Evolutionary conservation across 2,888 invertebrate genomes (phyloP).

Genomic region (Liodrosophila aerea): DNA sequence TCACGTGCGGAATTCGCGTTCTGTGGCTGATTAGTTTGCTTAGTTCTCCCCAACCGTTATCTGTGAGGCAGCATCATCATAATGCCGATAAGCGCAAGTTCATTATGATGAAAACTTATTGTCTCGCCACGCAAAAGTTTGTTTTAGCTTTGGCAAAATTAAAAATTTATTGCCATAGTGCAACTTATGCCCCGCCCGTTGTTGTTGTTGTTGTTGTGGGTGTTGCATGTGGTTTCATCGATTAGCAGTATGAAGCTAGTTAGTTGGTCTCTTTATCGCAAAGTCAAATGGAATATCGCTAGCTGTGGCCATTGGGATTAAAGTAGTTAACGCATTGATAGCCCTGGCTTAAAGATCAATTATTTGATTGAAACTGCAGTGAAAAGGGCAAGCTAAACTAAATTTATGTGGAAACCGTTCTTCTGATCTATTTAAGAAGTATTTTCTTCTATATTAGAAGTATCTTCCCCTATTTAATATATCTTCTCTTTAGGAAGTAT

Average conservation of each 20-base stretch:
- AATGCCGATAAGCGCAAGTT: not conserved
- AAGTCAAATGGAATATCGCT: too few relatives aligned
- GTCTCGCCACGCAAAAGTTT: constrained; percentile 45
- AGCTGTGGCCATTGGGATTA: too few relatives aligned
- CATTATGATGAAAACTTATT: constrained; percentile 36
- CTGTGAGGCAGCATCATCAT: not conserved
- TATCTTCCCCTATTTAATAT: too few relatives aligned
- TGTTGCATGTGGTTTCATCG: constrained; percentile 22
- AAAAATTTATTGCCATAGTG: constrained; percentile 60
- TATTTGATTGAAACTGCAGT: too few relatives aligned
- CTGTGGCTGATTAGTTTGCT: constrained; percentile 48
- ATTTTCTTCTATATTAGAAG: too few relatives aligned
- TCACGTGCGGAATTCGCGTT: constrained; percentile 32
- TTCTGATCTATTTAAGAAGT: too few relatives aligned
- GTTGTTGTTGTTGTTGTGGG: constrained; percentile 10
- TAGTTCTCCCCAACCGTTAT: not conserved
- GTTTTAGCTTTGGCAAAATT: constrained; percentile 40
- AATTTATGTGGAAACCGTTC: too few relatives aligned
- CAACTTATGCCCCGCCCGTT: constrained; percentile 33
- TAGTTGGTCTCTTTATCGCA: not conserved
- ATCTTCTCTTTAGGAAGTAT: too few relatives aligned
- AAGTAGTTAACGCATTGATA: too few relatives aligned
- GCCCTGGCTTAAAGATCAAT: too few relatives aligned
- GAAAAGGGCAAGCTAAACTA: too few relatives aligned
- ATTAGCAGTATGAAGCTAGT: constrained; percentile 13